These are phyloP conservation scores for Hippoglossus hippoglossus DNA, from an alignment of 2,797 vertebrate genomes.

Conservation along the genomic window DNA sequence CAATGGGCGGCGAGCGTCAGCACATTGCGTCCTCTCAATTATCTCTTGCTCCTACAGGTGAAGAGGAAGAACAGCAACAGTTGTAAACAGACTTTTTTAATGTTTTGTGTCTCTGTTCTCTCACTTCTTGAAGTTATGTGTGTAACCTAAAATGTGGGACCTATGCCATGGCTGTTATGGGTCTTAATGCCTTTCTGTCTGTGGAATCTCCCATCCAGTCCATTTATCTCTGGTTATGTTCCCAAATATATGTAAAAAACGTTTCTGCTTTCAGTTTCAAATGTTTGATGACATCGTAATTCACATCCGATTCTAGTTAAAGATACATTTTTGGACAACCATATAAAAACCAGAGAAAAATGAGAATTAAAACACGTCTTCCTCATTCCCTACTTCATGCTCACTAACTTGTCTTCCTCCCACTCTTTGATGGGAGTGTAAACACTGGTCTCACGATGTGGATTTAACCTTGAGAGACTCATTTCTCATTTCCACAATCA, in stretches of 20 bases:
- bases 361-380: background rate
- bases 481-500: slow-evolving; percentile 71
- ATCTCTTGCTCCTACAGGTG: background rate
- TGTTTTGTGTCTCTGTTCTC: background rate
- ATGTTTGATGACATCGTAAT: no score
- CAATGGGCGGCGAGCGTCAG: background rate
- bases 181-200: no score
- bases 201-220: background rate
- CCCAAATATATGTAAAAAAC: no score
- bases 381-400: slow-evolving; percentile 1
- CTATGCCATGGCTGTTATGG: no score
- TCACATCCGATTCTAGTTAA: background rate
- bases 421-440: slow-evolving; percentile 25
- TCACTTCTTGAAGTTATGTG: no score
- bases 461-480: slow-evolving; percentile 69
- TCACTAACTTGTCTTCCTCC: slow-evolving; percentile 20
- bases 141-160: background rate
- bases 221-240: no score
- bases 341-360: background rate
- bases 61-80: background rate
- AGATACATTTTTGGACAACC: no score
- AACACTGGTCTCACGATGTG: slow-evolving; percentile 40
- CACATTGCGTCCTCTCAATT: background rate
- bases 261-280: no score
- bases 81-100: background rate